Conservation (phyloP, 1,140 invertebrate species). For the Batillaria attramentaria region DNA sequence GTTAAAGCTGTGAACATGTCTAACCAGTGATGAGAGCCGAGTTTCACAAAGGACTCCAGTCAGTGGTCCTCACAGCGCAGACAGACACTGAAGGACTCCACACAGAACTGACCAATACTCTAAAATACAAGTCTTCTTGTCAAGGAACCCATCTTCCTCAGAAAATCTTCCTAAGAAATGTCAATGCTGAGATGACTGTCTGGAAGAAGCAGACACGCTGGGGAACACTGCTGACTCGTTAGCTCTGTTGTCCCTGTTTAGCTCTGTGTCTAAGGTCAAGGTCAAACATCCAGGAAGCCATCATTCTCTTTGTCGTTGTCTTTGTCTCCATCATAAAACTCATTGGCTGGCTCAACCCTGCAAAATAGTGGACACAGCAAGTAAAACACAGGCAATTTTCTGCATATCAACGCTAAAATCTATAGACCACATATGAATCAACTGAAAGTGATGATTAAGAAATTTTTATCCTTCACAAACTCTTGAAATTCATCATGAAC, state of each 20-base stretch:
- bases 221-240: not conserved
- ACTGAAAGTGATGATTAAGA: not conserved
- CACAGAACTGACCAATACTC: not conserved
- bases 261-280: too few species aligned
- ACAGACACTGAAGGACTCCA: too few species aligned
- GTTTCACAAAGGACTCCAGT: too few species aligned
- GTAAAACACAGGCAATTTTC: not conserved
- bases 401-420: not conserved
- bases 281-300: constrained; percentile 67
- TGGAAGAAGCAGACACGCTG: not conserved
- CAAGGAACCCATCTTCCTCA: not conserved
- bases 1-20: too few species aligned
- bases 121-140: not conserved
- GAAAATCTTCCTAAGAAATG: not conserved
- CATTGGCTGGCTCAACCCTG: constrained; percentile 89
- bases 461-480: too few species aligned
- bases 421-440: not conserved
- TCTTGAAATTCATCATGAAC: too few species aligned
- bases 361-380: not conserved
- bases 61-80: too few species aligned
- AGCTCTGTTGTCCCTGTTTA: too few species aligned
- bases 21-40: too few species aligned
- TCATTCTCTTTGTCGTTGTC: constrained; percentile 75
- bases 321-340: constrained; percentile 92
- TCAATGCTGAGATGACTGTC: not conserved